These are phyloP conservation scores for Caretta caretta DNA, from an alignment of 2,113 vertebrate genomes.

Conservation along the genomic window DNA sequence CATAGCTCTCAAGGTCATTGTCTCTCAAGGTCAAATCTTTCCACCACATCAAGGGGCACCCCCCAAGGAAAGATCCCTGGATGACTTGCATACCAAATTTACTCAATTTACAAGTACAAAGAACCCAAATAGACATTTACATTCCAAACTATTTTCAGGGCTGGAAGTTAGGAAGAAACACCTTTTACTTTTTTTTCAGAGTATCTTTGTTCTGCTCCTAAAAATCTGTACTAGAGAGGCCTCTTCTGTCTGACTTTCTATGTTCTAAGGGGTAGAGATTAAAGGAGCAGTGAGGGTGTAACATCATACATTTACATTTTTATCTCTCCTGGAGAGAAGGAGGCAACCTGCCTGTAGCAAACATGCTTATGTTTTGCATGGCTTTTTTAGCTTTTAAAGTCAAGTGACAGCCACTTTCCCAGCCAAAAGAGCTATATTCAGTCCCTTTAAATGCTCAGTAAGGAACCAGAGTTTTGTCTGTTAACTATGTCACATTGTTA, in stretches of 20 bases:
- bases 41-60: neutral
- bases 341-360: neutral
- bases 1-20: neutral
- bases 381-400: slow-evolving; percentile 42
- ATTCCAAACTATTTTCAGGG: neutral
- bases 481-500: slow-evolving; percentile 55
- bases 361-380: neutral
- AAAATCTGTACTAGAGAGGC: neutral
- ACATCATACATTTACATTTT: neutral
- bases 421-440: slow-evolving; percentile 33
- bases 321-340: neutral
- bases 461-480: slow-evolving; percentile 35
- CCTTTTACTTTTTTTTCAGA: neutral
- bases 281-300: neutral
- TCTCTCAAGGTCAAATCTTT: neutral
- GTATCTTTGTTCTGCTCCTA: neutral
- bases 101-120: neutral
- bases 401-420: slow-evolving; percentile 7
- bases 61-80: neutral
- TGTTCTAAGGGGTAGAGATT: neutral
- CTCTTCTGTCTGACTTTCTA: neutral
- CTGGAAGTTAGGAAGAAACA: neutral
- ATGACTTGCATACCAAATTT: neutral
- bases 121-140: neutral
- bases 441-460: neutral